Percentiles rank a stretch among this genome's conserved stretches.
phyloP scores from a whole-genome alignment of 2,797 vertebrate species.

The Mus spretus region DNA sequence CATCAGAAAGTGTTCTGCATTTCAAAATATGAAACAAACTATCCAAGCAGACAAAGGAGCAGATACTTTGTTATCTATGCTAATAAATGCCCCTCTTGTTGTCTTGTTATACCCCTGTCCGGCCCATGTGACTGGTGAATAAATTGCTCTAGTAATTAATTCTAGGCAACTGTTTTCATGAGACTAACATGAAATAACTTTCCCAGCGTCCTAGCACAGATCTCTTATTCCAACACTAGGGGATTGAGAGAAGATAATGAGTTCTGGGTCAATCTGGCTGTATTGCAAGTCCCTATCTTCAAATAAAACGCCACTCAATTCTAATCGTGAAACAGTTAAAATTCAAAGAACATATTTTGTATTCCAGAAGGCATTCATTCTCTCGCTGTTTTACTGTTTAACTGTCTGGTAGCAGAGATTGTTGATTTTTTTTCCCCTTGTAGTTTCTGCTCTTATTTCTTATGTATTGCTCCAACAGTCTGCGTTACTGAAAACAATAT shows the following conservation, averaged over 20 bases:
- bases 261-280: background rate
- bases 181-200: constrained; percentile 41
- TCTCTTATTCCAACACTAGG: background rate
- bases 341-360: constrained; percentile 35
- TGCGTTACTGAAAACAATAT: background rate
- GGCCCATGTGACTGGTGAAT: background rate
- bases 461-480: background rate
- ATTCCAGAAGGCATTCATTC: constrained; percentile 42
- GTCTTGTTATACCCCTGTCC: constrained; percentile 59
- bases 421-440: background rate
- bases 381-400: background rate
- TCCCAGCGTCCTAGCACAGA: background rate
- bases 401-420: background rate
- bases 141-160: constrained; percentile 21
- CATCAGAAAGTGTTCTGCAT: constrained; percentile 67
- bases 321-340: background rate
- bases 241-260: background rate
- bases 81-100: constrained; percentile 73
- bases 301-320: constrained; percentile 3
- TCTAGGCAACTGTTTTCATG: constrained; percentile 46
- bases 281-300: background rate
- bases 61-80: constrained; percentile 69
- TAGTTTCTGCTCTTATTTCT: constrained; percentile 13
- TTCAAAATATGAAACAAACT: constrained; percentile 76
- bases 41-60: constrained; percentile 65